Percentiles rank a stretch among this genome's conserved stretches.
phyloP scores from a whole-genome alignment of 2,888 invertebrate genomes.

The Unio delphinus region DNA sequence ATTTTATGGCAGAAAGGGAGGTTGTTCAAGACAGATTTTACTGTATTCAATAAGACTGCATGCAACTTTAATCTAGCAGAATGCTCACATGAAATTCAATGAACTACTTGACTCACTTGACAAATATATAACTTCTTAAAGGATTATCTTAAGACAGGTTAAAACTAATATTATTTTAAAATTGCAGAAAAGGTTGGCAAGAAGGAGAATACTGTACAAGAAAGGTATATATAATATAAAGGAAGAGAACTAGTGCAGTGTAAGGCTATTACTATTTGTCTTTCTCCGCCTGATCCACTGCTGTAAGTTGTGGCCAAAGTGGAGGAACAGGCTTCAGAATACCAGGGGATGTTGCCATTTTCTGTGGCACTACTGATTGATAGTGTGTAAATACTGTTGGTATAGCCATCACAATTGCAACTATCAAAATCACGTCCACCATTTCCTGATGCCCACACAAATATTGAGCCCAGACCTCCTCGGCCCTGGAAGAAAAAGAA shows the following conservation, averaged over 20 bases:
- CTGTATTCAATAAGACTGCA: too few relatives aligned
- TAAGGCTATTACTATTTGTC: slow-evolving; percentile 72
- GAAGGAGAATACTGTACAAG: too few relatives aligned
- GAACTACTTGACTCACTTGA: too few relatives aligned
- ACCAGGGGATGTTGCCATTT: slow-evolving; percentile 83
- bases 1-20: too few relatives aligned
- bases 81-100: too few relatives aligned
- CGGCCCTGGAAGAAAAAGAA: slow-evolving; percentile 80
- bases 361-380: slow-evolving; percentile 88
- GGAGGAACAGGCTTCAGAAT: slow-evolving; percentile 98
- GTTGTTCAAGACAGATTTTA: too few relatives aligned
- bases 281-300: slow-evolving; percentile 87
- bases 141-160: too few relatives aligned
- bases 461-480: slow-evolving; percentile 94
- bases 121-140: too few relatives aligned
- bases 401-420: slow-evolving; percentile 99
- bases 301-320: slow-evolving; percentile 98
- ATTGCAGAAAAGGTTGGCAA: too few relatives aligned
- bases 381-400: slow-evolving; percentile 98
- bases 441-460: slow-evolving; percentile 99
- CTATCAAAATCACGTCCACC: slow-evolving; percentile 91
- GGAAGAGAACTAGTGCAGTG: slow-evolving; percentile 18
- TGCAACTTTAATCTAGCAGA: too few relatives aligned
- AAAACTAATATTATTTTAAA: too few relatives aligned
- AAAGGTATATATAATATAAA: too few relatives aligned